Evolutionary conservation across 2,888 invertebrate genomes (phyloP), one percentile per base, ranked within the genome.

Genomic region (Rhagium mordax): DNA sequence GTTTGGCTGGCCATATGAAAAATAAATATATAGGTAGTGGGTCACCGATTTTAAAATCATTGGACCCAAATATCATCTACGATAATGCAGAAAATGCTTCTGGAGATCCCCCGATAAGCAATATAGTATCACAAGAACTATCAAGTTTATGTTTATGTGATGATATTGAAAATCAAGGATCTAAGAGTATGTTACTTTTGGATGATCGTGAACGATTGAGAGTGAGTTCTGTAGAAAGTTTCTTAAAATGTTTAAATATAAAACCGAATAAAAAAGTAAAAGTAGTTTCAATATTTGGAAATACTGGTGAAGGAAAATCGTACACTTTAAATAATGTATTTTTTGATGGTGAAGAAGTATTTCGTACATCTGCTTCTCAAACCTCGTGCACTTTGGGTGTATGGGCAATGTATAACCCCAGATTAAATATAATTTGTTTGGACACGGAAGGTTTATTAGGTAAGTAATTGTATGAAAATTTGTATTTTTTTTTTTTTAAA

Each of bases 371-470:
- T 2, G 89, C 92, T 18, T 90, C 91, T 74, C 94, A 94, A 78
- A 89, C 87, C 57, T 92, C 93, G 0, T 94, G 95, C 82, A 95
- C 95, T 0, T 86, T 94, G 16, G 95, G 95, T 8, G 93, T 95
- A 4, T 94, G 94, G 93, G 93, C 93, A 0, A 94, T 94, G 0
- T 93, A 91, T 87, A 93, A 95, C 85, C 90, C 91, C 0, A 87
- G 88, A 18, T 87, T 91, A 74, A 91, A 91, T 71, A 91, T 93
- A 0, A 90, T 96, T 59, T 92, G 94, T 82, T 86, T 96, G 71
- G 95, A 96, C 83, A 95, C 95, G 0, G 95, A 95, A 87, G 95
- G 95, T n/a, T 87, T 95, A 55, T 87, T 93, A 67, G 94, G 94
- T 77, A 88, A 76, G 68, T 41, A 41, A 10, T 20, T 33, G 0